These are phyloP conservation scores for Bilobella aurantiaca DNA, from an alignment of 1,140 invertebrate genomes.

Conservation along the genomic window DNA sequence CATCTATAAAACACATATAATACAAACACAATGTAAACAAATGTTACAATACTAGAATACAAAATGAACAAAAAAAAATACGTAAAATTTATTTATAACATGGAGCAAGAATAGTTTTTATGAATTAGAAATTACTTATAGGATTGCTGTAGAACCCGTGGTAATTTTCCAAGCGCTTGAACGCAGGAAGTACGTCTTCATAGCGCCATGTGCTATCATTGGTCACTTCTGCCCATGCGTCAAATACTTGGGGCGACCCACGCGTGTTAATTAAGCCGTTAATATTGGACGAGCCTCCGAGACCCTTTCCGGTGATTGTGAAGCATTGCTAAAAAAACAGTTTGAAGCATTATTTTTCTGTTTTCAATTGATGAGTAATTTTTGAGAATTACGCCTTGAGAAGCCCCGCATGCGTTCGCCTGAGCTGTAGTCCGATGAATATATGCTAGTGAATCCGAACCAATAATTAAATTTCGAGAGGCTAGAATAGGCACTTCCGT, in stretches of 20 bases:
- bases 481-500: constrained; percentile 4
- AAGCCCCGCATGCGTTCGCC: neutral
- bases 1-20: neutral
- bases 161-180: constrained; percentile 67
- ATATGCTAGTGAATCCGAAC: neutral
- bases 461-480: neutral
- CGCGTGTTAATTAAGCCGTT: constrained; percentile 57
- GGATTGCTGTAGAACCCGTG: constrained; percentile 1
- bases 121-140: no score
- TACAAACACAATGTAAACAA: neutral
- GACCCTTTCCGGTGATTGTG: constrained; percentile 38
- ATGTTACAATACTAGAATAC: neutral
- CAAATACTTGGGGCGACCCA: constrained; percentile 53
- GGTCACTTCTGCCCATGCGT: constrained; percentile 47
- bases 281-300: constrained; percentile 50
- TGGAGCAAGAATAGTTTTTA: no score
- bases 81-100: no score
- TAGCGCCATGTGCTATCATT: constrained; percentile 48
- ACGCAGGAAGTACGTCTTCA: constrained; percentile 59
- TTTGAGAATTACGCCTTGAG: neutral
- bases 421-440: neutral
- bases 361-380: neutral
- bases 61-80: neutral
- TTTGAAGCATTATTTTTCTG: neutral
- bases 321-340: neutral